A percentile compares a stretch with the other conserved stretches of the same genome.
These are phyloP conservation scores for Nephrotoma appendiculata DNA, from an alignment of 2,888 invertebrate species.

Conservation along the genomic window DNA sequence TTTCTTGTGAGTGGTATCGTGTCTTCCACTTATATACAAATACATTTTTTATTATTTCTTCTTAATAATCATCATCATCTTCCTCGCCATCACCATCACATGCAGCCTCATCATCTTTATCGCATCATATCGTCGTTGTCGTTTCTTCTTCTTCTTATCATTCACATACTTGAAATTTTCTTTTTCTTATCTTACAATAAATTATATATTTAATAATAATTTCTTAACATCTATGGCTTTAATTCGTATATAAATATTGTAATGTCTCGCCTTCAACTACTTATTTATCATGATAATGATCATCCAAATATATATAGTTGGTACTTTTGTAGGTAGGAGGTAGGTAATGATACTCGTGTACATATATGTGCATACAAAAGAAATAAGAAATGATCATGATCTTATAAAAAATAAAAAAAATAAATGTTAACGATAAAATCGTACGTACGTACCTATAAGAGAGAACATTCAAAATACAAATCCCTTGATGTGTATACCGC, in stretches of 20 bases:
- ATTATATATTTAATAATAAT: not conserved
- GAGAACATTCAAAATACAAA: not conserved
- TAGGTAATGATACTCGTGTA: no score
- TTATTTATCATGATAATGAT: slow-evolving; percentile 2
- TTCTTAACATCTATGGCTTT: not conserved
- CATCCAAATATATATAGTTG: not conserved
- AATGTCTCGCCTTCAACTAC: slow-evolving; percentile 4
- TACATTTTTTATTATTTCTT: not conserved
- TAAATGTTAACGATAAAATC: not conserved
- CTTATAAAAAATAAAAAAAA: not conserved
- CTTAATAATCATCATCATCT: not conserved
- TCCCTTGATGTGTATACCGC: not conserved
- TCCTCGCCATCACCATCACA: not conserved
- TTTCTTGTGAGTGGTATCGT: not conserved
- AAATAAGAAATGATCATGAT: not conserved
- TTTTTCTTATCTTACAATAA: not conserved
- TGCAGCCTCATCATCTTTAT: not conserved
- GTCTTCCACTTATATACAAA: not conserved
- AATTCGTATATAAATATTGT: not conserved
- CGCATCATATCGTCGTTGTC: not conserved
- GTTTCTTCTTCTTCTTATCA: not conserved
- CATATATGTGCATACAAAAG: not conserved
- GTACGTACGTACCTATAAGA: not conserved
- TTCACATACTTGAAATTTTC: not conserved
- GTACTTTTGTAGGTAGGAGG: not conserved